Evolutionary conservation across 2,797 vertebrate species (phyloP).

Genomic region (Coregonus sp.): DNA sequence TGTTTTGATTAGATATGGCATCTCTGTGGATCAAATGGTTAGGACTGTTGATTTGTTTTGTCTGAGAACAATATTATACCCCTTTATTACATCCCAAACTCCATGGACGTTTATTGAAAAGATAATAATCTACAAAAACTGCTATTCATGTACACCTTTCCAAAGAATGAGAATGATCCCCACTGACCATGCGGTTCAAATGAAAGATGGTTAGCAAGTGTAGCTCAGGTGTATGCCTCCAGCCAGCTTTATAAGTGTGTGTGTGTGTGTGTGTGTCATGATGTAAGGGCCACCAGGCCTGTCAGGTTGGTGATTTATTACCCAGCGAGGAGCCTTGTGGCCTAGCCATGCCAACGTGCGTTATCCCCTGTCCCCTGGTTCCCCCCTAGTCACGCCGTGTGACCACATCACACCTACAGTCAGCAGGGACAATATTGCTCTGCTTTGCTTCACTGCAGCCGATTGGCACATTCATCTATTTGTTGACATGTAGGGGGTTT

Average conservation of each 20-base stretch:
- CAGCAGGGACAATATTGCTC: conserved; percentile 60
- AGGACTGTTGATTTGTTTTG: conserved; percentile 55
- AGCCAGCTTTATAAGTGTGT: background rate
- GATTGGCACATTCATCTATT: conserved; percentile 69
- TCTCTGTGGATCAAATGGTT: conserved; percentile 31
- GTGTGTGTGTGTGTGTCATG: conserved; percentile 19
- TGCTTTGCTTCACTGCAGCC: conserved; percentile 62
- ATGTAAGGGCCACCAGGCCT: conserved; percentile 62
- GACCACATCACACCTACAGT: conserved; percentile 59
- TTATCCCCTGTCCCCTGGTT: conserved; percentile 3
- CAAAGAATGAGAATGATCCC: background rate
- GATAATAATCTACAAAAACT: background rate
- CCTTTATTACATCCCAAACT: background rate
- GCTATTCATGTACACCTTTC: background rate
- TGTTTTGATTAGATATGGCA: conserved; percentile 71
- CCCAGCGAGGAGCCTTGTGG: conserved; percentile 49
- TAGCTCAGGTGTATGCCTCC: background rate
- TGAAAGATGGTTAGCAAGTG: background rate
- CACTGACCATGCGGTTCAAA: background rate
- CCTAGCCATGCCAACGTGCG: conserved; percentile 35
- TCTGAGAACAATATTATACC: conserved; percentile 27
- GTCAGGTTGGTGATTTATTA: conserved; percentile 75
- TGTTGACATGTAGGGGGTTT: conserved; percentile 52
- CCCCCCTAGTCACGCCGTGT: conserved; percentile 44
- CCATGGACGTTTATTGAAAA: background rate